Base-by-base conservation (phyloP, 2,888 invertebrate genomes). In the Latheticus oryzae region DNA sequence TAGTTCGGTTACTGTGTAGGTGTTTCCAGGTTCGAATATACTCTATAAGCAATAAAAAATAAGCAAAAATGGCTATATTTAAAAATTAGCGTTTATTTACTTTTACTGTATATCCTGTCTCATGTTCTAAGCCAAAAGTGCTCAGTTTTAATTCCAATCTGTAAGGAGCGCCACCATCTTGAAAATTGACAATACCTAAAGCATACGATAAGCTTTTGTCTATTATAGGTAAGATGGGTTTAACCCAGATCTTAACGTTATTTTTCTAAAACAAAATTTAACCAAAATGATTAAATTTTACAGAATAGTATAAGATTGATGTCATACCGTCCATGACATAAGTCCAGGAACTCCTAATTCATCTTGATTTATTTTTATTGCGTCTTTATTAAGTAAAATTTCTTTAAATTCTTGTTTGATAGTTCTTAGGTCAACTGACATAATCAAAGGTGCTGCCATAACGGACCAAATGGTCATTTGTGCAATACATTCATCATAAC, bases 381-480 rank as follows among this genome's bases (percentile, higher is more conserved):
- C 78, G 32, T 80, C 82, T 72, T 78, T 79, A 73, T 90, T 89
- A 51, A 83, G 80, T 9, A 90, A 76, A 61, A 90, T 84, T 2
- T 79, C 81, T 67, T 82, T 84, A 50, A 85, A 83, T 68, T 83
- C 81, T 0, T 82, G 80, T n/a, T 78, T 75, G 8, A 90, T 83
- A n/a, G 75, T 77, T 5, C 83, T 75, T 51, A 90, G 79, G 76
- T 90, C 88, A 30, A 82, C 84, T 0, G 89, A 90, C 84, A 90
- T 87, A 16, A 90, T 79, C 4, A 90, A 74, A 0, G 90, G 90
- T 0, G 89, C 85, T 1, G 89, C 88, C 74, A 90, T 78, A 35
- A 90, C 77, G 0, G 87, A 81, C 90, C 90, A 90, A 56, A 90
- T 78, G 0, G 88, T 88, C 88, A 90, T 88, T 79, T 90, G 90